A percentile compares a stretch with the other conserved stretches of the same genome.
phyloP scores from a whole-genome alignment of 2,888 invertebrate genomes.

The Brassicogethes aeneus region DNA sequence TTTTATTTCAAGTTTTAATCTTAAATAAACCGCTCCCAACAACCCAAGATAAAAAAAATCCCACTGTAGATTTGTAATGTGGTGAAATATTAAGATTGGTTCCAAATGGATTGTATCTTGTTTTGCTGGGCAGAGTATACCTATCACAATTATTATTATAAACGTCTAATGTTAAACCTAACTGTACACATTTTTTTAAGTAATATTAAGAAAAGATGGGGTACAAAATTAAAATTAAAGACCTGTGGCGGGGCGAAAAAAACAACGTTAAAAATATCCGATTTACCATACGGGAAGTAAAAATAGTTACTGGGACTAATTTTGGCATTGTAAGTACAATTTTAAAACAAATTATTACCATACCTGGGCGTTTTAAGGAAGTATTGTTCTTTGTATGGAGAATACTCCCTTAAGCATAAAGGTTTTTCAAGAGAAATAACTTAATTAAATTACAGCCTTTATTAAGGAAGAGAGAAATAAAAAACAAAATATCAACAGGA shows the following conservation, averaged over 20 bases:
- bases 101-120: too few species aligned
- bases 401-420: not conserved
- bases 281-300: slow-evolving; percentile 1
- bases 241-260: not conserved
- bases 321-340: slow-evolving; percentile 7
- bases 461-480: slow-evolving; percentile 5
- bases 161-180: not conserved
- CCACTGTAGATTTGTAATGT: too few species aligned
- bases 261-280: slow-evolving; percentile 2
- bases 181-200: not conserved
- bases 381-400: too few species aligned
- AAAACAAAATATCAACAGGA: too few species aligned
- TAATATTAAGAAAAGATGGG: not conserved
- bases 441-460: slow-evolving; percentile 4
- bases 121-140: slow-evolving; percentile 3
- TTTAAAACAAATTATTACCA: not conserved
- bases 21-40: too few species aligned
- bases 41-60: too few species aligned
- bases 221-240: not conserved
- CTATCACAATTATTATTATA: slow-evolving; percentile 5
- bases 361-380: not conserved
- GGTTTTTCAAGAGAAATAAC: slow-evolving; percentile 2
- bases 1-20: too few species aligned
- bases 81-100: too few species aligned
- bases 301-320: slow-evolving; percentile 6